Base-by-base conservation (phyloP, 1,140 invertebrate genomes). In the Maniola jurtina region DNA sequence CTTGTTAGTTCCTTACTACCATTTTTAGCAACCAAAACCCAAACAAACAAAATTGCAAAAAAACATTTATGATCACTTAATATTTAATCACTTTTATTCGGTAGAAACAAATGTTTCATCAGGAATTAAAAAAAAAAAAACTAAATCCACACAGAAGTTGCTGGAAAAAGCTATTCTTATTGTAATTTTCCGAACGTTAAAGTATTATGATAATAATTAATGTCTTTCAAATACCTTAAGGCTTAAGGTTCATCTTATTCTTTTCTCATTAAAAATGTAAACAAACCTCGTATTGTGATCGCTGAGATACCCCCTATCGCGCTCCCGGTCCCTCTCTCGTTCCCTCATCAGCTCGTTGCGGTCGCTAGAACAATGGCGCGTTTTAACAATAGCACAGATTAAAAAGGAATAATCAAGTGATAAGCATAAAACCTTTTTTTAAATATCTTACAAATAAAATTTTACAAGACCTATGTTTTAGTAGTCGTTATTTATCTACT, bases 261-360 rank as follows among this genome's bases (percentile, higher is more conserved):
- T 16, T n/a, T 16, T 47, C 11, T 45, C 55, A 38, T 0, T 13
- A 40, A 57, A n/a, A 34, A 40, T 13, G 48, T 48, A 48, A 68
- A 73, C 73, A 75, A 88, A 96, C 94, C 95, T 94, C 66, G 95
- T 93, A 89, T 96, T 97, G 75, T 97, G 96, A 91, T 97, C 96
- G 73, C 95, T 96, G 40, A 97, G 92, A 88, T 97, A 97, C 61
- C 96, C 96, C 55, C 95, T 92, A 84, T 96, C 95, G 47, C 95
- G 91, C 67, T 96, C 95, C 52, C 94, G 86, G 61, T 94, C 95
- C 55, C 93, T 88, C 66, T 94, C 93, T 42, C 96, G 89, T 70
- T 93, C 93, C 56, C 96, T 89, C 73, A 95, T 93, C 60, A 96
- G 92, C 84, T 97, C 96, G 80, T 96, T 96, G 71, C 96, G 93